Base-by-base conservation (phyloP, 2,888 invertebrate genomes). In the Petrolisthes manimaculis region DNA sequence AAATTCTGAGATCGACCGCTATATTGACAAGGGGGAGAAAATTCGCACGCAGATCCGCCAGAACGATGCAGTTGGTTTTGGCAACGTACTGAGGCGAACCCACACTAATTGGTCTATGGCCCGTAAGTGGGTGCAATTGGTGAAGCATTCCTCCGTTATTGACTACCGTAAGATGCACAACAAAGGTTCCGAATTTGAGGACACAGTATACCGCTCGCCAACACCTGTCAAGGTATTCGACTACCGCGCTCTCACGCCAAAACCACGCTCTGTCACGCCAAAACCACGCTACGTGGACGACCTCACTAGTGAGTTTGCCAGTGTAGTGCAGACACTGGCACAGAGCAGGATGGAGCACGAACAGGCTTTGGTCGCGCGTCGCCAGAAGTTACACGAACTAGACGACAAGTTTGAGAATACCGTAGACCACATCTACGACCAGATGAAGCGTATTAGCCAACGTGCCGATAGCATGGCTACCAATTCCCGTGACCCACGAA, bases 71-170 rank as follows among this genome's bases (percentile, higher is more conserved):
- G 80, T 86, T 5, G 82, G 86, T 67, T 71, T 87, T 21, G 83
- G 91, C 55, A 91, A 89, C 86, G 91, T 91, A 21, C 75, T 91
- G 74, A 80, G 85, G 37, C 83, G 91, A n/a, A 91, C 91, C 14
- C 91, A 91, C 83, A 91, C 91, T 54, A 91, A 91, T 55, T 89
- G 89, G 89, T 91, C 91, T 82, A 91, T 91, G 91, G 89, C 89
- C 9, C 88, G 88, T 79, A 89, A 91, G 84, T 89, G 86, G 85
- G 89, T 91, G 69, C 91, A 91, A 74, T 67, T 86, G 37, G 89
- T 91, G 74, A 91, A 91, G 84, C 86, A 89, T n/a, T 89, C 89
- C 53, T 77, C 74, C 83, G 89, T 89, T 54, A 37, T 79, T 21
- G 89, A 89, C 75, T 86, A 89, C 71, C 82, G 89, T 8, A 88